Percentiles rank a stretch among this genome's conserved stretches.
These are phyloP conservation scores for Rhorus exstirpatorius DNA, from an alignment of 2,888 invertebrate species.

Conservation along the genomic window DNA sequence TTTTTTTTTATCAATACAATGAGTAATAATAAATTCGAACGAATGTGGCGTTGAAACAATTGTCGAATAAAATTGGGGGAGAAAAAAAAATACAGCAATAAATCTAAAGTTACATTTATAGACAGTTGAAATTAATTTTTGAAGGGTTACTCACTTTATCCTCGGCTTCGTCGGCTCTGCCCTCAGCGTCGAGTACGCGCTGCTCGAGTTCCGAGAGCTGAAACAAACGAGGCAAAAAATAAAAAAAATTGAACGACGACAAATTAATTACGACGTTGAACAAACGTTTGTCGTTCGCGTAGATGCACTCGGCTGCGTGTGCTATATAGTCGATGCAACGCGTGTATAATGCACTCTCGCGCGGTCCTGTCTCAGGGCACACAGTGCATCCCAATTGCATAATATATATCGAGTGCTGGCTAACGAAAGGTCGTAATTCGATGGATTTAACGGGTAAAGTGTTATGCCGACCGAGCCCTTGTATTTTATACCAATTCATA, in stretches of 20 bases:
- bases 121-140: neutral
- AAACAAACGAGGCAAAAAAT: slow-evolving; percentile 86
- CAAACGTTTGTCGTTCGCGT: slow-evolving; percentile 15
- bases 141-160: slow-evolving; percentile 92
- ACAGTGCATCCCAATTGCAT: neutral
- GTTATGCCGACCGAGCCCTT: neutral
- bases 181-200: slow-evolving; percentile 96
- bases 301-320: slow-evolving; percentile 16
- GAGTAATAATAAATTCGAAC: too few relatives aligned
- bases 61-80: neutral
- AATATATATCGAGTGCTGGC: neutral
- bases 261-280: slow-evolving; percentile 47
- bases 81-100: neutral
- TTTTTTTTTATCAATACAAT: too few relatives aligned
- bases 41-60: too few relatives aligned
- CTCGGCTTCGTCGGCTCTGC: slow-evolving; percentile 96
- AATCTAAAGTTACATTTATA: neutral
- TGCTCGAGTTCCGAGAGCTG: slow-evolving; percentile 98
- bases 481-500: neutral
- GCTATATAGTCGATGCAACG: slow-evolving; percentile 19
- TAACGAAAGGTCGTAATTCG: slow-evolving; percentile 9
- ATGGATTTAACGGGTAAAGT: neutral
- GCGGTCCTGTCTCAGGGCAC: slow-evolving; percentile 3
- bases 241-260: too few relatives aligned
- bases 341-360: neutral